Evolutionary conservation across 1,140 invertebrate genomes (phyloP).

Genomic region (Gryon sp.): DNA sequence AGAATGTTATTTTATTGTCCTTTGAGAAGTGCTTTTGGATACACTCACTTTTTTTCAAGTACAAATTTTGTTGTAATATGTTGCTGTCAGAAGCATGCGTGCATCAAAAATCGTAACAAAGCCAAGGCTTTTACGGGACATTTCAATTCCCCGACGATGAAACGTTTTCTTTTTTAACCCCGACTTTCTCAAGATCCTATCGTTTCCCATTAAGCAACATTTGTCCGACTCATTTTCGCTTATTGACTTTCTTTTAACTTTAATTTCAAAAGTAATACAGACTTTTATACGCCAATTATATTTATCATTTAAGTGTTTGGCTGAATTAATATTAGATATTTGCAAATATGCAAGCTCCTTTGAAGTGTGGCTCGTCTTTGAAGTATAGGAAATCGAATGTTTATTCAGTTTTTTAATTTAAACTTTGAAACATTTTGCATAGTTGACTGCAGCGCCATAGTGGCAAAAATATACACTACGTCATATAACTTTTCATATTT

Average conservation of each 20-base stretch:
- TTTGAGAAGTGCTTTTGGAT: conserved; percentile 16
- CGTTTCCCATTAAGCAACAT: conserved; percentile 40
- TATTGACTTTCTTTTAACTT: conserved; percentile 13
- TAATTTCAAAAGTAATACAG: conserved; percentile 24
- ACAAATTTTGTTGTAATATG: conserved; percentile 17
- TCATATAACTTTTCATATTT: no score
- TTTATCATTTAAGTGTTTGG: no score
- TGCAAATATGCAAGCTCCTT: no score
- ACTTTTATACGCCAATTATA: no score
- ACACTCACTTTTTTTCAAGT: conserved; percentile 6
- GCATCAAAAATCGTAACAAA: conserved; percentile 52
- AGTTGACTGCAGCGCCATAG: no score
- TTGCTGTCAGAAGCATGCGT: conserved; percentile 34
- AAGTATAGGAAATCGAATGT: no score
- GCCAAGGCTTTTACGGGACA: conserved; percentile 38
- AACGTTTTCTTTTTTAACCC: conserved; percentile 40
- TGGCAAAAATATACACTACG: no score
- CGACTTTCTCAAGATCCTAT: conserved; percentile 16
- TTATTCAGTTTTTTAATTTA: no score
- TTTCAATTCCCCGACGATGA: conserved; percentile 21
- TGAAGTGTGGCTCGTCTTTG: no score
- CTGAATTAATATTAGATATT: no score
- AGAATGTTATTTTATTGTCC: conserved; percentile 1
- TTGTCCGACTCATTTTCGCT: conserved; percentile 32
- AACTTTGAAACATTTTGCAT: no score